phyloP scores from a whole-genome alignment of 1,140 invertebrate genomes.

The Drosophila baimaii region DNA sequence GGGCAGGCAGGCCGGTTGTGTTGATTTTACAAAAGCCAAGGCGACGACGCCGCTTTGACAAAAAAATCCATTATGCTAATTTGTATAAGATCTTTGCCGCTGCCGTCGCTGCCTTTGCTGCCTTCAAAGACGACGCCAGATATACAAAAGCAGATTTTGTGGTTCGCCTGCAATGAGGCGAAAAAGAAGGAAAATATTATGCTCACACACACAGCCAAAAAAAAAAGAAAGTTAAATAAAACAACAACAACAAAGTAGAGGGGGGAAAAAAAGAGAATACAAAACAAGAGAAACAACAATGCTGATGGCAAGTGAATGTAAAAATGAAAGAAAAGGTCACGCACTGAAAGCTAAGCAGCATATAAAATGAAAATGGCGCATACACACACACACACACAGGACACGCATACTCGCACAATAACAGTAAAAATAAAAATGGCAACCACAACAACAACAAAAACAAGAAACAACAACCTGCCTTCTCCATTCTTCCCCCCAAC shows the following conservation, averaged over 20 bases:
- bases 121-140: constrained; percentile 76
- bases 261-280: constrained; percentile 40
- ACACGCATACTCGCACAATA: constrained; percentile 34
- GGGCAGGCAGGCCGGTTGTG: constrained; percentile 23
- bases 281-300: constrained; percentile 48
- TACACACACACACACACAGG: constrained; percentile 34
- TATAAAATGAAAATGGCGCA: constrained; percentile 76
- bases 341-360: constrained; percentile 80
- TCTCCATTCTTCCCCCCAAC: neutral
- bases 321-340: constrained; percentile 81
- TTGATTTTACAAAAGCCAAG: constrained; percentile 69
- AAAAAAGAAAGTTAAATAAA: neutral
- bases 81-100: constrained; percentile 68
- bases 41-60: constrained; percentile 61
- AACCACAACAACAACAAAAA: constrained; percentile 62
- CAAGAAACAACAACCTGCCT: constrained; percentile 52
- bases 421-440: constrained; percentile 66
- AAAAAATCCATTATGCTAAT: constrained; percentile 82
- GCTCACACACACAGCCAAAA: constrained; percentile 39
- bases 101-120: constrained; percentile 31
- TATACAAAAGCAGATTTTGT: constrained; percentile 72
- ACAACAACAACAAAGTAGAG: constrained; percentile 5
- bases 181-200: constrained; percentile 57
- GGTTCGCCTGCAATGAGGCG: constrained; percentile 56
- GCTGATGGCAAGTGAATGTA: constrained; percentile 64